These are phyloP conservation scores for Danio jaintianensis DNA, from an alignment of 2,797 vertebrate genomes.

Conservation along the genomic window DNA sequence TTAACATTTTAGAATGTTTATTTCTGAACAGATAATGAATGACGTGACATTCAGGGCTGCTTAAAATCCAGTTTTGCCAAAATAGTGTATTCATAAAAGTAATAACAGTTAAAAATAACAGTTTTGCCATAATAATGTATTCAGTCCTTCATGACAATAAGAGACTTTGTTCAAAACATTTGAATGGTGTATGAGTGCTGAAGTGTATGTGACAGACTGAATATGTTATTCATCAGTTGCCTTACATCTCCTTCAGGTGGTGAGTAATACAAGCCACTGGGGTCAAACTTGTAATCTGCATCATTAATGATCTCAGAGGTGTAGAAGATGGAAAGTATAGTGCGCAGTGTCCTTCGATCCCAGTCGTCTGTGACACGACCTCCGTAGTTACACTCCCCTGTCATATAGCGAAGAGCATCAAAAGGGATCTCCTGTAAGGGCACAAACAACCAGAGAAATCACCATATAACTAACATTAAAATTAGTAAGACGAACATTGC, in stretches of 20 bases:
- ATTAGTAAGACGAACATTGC: neutral
- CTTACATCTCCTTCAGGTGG: conserved; percentile 83
- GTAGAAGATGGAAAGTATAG: conserved; percentile 86
- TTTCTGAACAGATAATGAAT: no score
- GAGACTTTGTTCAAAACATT: neutral
- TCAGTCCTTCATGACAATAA: neutral
- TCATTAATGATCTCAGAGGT: conserved; percentile 72
- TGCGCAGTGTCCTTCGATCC: conserved; percentile 85
- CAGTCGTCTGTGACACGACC: conserved; percentile 90
- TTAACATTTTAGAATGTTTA: no score
- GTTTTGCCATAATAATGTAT: no score
- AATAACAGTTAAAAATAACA: no score
- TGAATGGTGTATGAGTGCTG: neutral
- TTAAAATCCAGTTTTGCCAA: no score
- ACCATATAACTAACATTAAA: neutral
- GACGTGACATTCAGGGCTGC: no score
- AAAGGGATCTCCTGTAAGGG: conserved; percentile 83
- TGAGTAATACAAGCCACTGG: conserved; percentile 84
- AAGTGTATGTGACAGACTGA: neutral
- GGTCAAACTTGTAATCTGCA: conserved; percentile 82
- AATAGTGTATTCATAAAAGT: no score
- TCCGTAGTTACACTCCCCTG: conserved; percentile 88
- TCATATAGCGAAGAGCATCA: conserved; percentile 87
- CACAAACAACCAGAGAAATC: neutral
- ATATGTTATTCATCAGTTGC: neutral